These are phyloP conservation scores for Enchytraeus crypticus DNA, from an alignment of 2,888 invertebrate species.

Conservation along the genomic window DNA sequence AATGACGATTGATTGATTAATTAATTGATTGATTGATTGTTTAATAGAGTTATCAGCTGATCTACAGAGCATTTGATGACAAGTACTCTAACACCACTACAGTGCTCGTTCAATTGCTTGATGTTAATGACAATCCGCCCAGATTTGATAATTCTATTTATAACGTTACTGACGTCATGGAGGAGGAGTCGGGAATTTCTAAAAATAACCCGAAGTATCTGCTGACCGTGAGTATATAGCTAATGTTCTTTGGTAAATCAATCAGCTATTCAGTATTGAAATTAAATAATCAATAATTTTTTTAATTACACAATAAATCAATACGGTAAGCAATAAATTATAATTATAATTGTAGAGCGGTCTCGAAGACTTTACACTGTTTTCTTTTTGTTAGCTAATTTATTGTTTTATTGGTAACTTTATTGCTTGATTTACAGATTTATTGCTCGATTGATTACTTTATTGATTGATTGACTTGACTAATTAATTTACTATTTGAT, in stretches of 20 bases:
- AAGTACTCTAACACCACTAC: slow-evolving; percentile 28
- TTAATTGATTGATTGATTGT: too few species aligned
- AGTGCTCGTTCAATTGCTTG: slow-evolving; percentile 29
- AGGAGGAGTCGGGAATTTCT: slow-evolving; percentile 28
- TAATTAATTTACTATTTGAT: too few species aligned
- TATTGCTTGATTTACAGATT: too few species aligned
- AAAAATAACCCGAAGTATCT: slow-evolving; percentile 26
- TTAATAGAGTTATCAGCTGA: slow-evolving; percentile 23
- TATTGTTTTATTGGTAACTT: too few species aligned
- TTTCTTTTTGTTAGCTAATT: too few species aligned
- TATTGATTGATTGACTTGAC: too few species aligned
- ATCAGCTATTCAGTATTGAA: background rate
- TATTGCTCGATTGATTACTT: too few species aligned
- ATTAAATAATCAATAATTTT: background rate
- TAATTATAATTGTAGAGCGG: too few species aligned
- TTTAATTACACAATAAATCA: background rate
- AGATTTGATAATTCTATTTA: slow-evolving; percentile 25
- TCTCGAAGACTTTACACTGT: too few species aligned
- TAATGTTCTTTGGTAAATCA: background rate
- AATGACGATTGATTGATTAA: too few species aligned
- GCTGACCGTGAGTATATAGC: slow-evolving; percentile 22
- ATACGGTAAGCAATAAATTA: too few species aligned
- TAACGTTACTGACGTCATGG: slow-evolving; percentile 28
- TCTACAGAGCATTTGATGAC: slow-evolving; percentile 30
- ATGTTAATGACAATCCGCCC: slow-evolving; percentile 33